Percentiles rank a stretch among this genome's conserved stretches.
Evolutionary conservation across 2,888 invertebrate species (phyloP).

Genomic region (Fragum sueziense): DNA sequence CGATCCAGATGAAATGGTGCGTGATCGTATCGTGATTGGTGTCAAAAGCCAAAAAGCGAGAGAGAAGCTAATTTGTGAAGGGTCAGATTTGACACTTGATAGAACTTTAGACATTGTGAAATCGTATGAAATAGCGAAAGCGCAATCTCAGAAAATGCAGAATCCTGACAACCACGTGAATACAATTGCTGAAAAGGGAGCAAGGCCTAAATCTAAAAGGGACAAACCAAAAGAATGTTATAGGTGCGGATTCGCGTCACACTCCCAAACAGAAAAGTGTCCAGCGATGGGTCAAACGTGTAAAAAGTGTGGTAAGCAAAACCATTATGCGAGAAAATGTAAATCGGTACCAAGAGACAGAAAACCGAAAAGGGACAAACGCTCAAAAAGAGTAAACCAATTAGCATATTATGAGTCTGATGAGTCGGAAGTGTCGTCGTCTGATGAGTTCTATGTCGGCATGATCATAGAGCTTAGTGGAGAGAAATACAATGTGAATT

Average conservation of each 20-base stretch:
- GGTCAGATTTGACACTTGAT: slow-evolving; percentile 45
- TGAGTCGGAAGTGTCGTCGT: not conserved
- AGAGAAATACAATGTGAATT: slow-evolving; percentile 20
- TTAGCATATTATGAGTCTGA: slow-evolving; percentile 16
- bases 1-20: slow-evolving; percentile 48
- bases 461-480: slow-evolving; percentile 30
- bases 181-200: not conserved
- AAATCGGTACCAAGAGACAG: slow-evolving; percentile 15
- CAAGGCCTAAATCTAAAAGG: not conserved
- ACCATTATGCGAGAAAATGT: slow-evolving; percentile 43
- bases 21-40: slow-evolving; percentile 54
- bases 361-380: not conserved
- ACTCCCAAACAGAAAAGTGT: slow-evolving; percentile 24
- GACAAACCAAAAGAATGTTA: slow-evolving; percentile 3
- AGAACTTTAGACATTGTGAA: slow-evolving; percentile 45
- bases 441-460: slow-evolving; percentile 22
- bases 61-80: slow-evolving; percentile 49
- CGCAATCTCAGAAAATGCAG: slow-evolving; percentile 39
- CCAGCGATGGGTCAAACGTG: slow-evolving; percentile 42
- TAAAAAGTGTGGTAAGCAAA: slow-evolving; percentile 32
- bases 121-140: slow-evolving; percentile 37
- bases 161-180: slow-evolving; percentile 17
- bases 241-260: no score
- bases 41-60: slow-evolving; percentile 30
- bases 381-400: not conserved